These are phyloP conservation scores for Cheilosia soror DNA, from an alignment of 2,888 invertebrate species.

Conservation along the genomic window DNA sequence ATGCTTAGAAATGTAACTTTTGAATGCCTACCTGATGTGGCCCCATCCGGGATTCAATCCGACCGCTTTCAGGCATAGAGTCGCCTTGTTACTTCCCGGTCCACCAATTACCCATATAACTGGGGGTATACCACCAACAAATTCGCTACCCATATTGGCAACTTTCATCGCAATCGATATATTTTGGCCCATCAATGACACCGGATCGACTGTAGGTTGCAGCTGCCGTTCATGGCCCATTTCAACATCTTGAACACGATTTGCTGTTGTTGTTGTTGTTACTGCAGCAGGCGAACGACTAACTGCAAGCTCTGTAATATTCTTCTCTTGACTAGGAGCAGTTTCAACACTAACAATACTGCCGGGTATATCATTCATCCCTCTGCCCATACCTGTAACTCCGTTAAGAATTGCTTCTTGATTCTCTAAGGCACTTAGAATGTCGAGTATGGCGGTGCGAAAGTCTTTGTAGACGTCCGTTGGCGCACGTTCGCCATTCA, in stretches of 20 bases:
- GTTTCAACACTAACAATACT: constrained; percentile 87
- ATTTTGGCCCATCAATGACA: constrained; percentile 77
- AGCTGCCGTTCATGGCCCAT: not conserved
- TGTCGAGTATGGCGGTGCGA: constrained; percentile 90
- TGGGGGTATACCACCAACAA: constrained; percentile 80
- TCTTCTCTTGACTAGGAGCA: constrained; percentile 84
- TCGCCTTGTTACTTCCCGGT: constrained; percentile 95
- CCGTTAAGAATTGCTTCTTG: constrained; percentile 87
- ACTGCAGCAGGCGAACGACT: constrained; percentile 70
- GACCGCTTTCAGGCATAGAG: constrained; percentile 90
- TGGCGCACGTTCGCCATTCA: constrained; percentile 94
- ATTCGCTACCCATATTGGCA: constrained; percentile 48
- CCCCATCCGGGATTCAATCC: constrained; percentile 89
- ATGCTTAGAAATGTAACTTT: not conserved
- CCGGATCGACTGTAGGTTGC: constrained; percentile 30
- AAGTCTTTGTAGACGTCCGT: constrained; percentile 95
- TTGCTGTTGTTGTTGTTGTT: constrained; percentile 68
- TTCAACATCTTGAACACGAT: constrained; percentile 72
- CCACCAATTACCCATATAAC: constrained; percentile 90
- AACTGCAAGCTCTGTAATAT: constrained; percentile 79
- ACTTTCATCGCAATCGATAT: constrained; percentile 76
- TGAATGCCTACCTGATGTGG: constrained; percentile 86
- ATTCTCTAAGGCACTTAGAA: constrained; percentile 89
- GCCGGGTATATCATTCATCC: constrained; percentile 86
- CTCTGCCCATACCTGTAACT: constrained; percentile 86